Base-by-base conservation (phyloP, 2,113 vertebrate species). In the Eupsittula cactorum region DNA sequence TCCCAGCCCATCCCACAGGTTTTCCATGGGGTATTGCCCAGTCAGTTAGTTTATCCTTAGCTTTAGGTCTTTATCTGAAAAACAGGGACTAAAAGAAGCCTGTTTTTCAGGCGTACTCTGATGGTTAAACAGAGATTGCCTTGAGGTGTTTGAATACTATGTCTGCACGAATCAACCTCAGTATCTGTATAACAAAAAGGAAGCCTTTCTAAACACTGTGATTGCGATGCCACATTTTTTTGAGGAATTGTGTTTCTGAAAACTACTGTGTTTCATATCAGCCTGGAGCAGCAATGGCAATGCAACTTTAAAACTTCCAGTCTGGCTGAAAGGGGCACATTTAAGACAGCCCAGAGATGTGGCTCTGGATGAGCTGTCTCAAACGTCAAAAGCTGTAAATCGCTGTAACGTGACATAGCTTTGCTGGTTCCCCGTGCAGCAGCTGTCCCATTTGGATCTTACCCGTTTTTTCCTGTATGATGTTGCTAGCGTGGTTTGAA, bases 111-210 rank as follows among this genome's bases (percentile, higher is more conserved):
- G 31, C 65, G 4, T 27, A 13, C 27, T 69, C 9, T 53, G 76
- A 67, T 50, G 10, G 16, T 21, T 84, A 64, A 81, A 37, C 28
- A 31, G 39, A 50, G 23, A 35, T 46, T 16, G 1, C 33, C 59
- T 25, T 31, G 73, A 86, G n/a, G 37, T 49, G 81, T 33, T 84
- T 46, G 31, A 31, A 25, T 86, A 23, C 20, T n/a, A 1, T 10
- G 16, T 7, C 14, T 57, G 3, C 6, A 0, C 8, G n/a, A 83
- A 37, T 16, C 5, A 3, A 4, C 25, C 16, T 31, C 4, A 44
- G 27, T 52, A 18, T 31, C 35, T 37, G 7, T 55, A 1, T 42
- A 52, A 88, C 37, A 33, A 52, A 86, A 49, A 17, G 19, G 46
- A 69, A 80, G 18, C 16, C 29, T 84, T 37, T 49, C 35, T 37